Conservation (phyloP, 2,797 vertebrate species). For the Enteromius thamalakanensis region DNA sequence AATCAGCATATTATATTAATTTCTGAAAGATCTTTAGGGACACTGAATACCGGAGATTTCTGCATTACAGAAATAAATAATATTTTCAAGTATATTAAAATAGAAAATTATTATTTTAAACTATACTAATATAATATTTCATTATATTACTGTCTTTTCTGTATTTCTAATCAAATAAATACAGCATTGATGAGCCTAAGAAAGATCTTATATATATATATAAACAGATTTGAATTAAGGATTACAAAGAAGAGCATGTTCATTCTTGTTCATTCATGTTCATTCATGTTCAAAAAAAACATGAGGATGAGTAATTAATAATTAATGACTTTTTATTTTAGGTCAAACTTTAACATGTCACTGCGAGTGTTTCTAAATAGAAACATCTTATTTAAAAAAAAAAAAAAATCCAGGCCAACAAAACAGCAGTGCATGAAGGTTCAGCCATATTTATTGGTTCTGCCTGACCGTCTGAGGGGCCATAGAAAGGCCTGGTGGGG, state of each 20-base stretch:
- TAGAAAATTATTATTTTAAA: too few relatives aligned
- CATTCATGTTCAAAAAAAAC: not conserved
- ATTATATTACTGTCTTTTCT: not conserved
- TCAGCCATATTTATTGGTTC: not conserved
- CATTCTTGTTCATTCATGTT: not conserved
- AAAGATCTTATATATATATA: too few relatives aligned
- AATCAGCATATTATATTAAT: too few relatives aligned
- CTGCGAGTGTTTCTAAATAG: not conserved
- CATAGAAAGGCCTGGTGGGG: slow-evolving; percentile 16
- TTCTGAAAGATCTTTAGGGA: too few relatives aligned
- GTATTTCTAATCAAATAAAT: not conserved
- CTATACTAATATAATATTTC: not conserved
- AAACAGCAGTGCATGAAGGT: not conserved
- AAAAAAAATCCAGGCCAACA: not conserved
- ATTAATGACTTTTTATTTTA: not conserved
- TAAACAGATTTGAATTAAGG: not conserved
- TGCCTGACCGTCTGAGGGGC: slow-evolving; percentile 8
- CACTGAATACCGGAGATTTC: not conserved
- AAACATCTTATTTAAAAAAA: not conserved
- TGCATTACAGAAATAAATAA: too few relatives aligned
- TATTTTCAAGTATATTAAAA: too few relatives aligned
- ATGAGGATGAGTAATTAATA: not conserved
- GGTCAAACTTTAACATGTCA: not conserved
- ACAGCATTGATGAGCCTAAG: not conserved
- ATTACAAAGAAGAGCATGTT: not conserved